Evolutionary conservation across 1,140 invertebrate species (phyloP), one percentile per base, ranked within the genome.

Genomic region (Sminthurinus signatus): DNA sequence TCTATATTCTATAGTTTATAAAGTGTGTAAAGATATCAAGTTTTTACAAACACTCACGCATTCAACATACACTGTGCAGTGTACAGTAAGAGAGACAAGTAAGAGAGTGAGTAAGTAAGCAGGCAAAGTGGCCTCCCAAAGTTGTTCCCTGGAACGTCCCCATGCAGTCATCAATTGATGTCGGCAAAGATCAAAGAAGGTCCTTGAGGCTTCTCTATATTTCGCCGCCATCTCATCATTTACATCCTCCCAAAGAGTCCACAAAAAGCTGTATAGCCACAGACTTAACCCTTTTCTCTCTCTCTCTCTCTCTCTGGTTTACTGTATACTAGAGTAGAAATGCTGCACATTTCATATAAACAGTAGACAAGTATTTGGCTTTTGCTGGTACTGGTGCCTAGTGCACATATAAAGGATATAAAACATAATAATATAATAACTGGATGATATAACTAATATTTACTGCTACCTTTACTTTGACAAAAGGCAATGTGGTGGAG

Each of bases 201-300:
- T 70, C 68, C 68, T 70, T 70, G 68, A 70, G 68, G 64, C 61
- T 70, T 70, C 65, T 63, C 59, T 69, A 48, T 59, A 56, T 23
- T 57, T 66, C 52, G 65, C 69, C 69, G 69, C 62, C 69, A 70
- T 63, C 64, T 62, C 60, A 66, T 68, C 65, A 68, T 68, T 68
- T 68, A 68, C 62, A 68, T 68, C 61, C 58, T 61, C 60, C 8
- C n/a, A n/a, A 19, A 58, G 56, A 50, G 62, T 64, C 62, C 56
- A 56, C 61, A 57, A 19, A 50, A 48, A 46, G 32, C 32, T 8
- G 5, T 36, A 36, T 15, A 36, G 32, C 32, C 15, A 36, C 32
- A 36, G 32, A 36, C 15, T 36, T 36, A 36, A 36, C 32, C 32
- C 32, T 36, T 36, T n/a, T 36, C 32, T 15, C 32, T 36, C 32